These are phyloP conservation scores for Glossosoma conforme DNA, from an alignment of 1,140 invertebrate genomes.

Conservation along the genomic window DNA sequence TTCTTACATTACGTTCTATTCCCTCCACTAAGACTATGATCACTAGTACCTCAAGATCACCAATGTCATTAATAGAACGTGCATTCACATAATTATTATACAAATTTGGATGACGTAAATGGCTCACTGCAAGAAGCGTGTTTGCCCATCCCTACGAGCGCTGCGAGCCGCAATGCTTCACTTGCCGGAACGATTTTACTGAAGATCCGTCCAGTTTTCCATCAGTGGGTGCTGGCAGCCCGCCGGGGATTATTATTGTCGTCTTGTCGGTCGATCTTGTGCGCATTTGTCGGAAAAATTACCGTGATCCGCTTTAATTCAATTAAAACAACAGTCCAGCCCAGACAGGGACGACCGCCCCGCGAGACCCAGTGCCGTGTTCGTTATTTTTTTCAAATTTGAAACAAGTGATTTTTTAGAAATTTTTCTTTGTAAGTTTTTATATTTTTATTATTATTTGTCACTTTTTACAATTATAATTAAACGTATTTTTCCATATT, in stretches of 20 bases:
- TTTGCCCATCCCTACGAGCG: too few relatives aligned
- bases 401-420: not conserved
- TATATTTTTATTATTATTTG: not conserved
- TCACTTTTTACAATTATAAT: too few relatives aligned
- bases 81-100: too few relatives aligned
- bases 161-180: too few relatives aligned
- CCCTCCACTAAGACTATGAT: too few relatives aligned
- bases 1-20: too few relatives aligned
- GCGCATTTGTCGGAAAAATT: too few relatives aligned
- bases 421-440: not conserved
- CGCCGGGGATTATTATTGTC: not conserved
- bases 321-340: not conserved
- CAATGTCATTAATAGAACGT: too few relatives aligned
- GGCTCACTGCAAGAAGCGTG: too few relatives aligned
- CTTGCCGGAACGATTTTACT: conserved; percentile 20
- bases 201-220: conserved; percentile 11
- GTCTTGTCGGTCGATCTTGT: not conserved
- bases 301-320: not conserved
- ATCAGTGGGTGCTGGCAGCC: conserved; percentile 18
- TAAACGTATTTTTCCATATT: too few relatives aligned
- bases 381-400: not conserved
- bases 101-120: too few relatives aligned
- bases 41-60: too few relatives aligned
- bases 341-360: not conserved
- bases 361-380: not conserved